Conservation (phyloP, 1,140 invertebrate species). For the Cydia amplana region DNA sequence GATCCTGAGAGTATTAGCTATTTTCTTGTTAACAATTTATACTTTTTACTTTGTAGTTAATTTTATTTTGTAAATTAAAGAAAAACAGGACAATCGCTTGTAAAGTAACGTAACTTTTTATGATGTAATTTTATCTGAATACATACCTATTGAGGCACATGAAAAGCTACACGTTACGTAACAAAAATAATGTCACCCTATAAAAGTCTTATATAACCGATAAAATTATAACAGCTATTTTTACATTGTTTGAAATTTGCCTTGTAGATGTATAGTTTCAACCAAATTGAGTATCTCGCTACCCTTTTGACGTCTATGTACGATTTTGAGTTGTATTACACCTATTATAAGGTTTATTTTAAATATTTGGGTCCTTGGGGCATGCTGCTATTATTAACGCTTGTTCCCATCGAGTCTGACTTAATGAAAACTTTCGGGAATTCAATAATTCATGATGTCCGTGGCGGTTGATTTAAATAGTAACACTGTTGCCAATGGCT, state of each 20-base stretch:
- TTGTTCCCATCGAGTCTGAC: slow-evolving; percentile 27
- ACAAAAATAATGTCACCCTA: neutral
- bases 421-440: slow-evolving; percentile 22
- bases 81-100: neutral
- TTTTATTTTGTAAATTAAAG: neutral
- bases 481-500: neutral
- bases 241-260: neutral
- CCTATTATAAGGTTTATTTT: neutral
- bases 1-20: neutral
- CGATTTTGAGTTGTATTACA: neutral
- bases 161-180: no score
- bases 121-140: no score
- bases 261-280: slow-evolving; percentile 20
- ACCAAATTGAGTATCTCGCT: neutral
- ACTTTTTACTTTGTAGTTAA: no score
- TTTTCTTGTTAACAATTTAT: neutral
- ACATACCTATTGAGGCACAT: no score
- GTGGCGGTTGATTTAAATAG: slow-evolving; percentile 24
- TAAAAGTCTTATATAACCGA: neutral
- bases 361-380: neutral
- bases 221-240: neutral
- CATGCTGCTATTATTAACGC: slow-evolving; percentile 1
- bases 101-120: no score
- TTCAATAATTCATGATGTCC: slow-evolving; percentile 18
- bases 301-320: neutral